Percentiles rank a stretch among this genome's conserved stretches.
Conservation (phyloP, 2,113 vertebrate genomes). For the Sporophila hypoxantha region DNA sequence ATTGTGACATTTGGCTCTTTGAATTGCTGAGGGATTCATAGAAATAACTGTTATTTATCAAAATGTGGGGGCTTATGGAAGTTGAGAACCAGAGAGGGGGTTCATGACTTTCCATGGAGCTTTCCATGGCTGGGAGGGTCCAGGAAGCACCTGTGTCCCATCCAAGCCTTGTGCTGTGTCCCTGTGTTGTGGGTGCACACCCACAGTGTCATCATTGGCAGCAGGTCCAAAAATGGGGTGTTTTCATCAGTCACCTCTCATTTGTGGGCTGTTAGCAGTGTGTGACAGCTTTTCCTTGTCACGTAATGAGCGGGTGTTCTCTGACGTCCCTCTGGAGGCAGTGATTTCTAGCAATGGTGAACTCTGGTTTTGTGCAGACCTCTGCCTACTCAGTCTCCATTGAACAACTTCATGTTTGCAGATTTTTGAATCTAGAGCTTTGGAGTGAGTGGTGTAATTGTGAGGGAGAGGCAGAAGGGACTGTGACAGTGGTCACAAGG, state of each 20-base stretch:
- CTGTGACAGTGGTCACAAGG: too few species aligned
- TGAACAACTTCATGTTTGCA: neutral
- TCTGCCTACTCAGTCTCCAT: neutral
- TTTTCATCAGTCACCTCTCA: neutral
- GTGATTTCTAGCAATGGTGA: neutral
- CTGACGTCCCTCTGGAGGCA: neutral
- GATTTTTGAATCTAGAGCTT: neutral
- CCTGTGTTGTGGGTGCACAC: neutral
- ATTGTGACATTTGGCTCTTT: neutral
- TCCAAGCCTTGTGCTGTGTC: neutral
- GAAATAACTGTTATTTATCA: neutral
- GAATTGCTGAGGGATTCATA: neutral
- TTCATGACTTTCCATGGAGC: neutral
- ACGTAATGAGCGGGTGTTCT: accelerated
- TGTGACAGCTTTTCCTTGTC: neutral
- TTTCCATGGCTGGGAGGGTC: accelerated
- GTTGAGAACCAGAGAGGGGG: neutral
- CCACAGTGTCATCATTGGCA: neutral
- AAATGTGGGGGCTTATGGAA: neutral
- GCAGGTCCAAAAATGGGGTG: neutral
- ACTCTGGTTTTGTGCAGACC: neutral
- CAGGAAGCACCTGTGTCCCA: neutral
- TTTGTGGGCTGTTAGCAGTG: neutral
- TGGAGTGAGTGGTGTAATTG: neutral
- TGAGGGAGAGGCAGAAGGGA: neutral